Base-by-base conservation (phyloP, 2,888 invertebrate species). In the Formica aserva region DNA sequence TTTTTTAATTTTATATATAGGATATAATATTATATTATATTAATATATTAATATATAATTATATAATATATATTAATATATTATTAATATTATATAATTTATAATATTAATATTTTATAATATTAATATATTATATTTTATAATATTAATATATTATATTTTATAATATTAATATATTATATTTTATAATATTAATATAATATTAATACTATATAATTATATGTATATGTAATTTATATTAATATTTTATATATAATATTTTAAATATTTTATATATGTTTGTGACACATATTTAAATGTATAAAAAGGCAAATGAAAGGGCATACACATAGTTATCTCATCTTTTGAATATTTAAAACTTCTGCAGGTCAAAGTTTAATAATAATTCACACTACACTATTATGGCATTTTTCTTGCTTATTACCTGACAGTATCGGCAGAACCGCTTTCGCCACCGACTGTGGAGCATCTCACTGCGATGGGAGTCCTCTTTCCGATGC, bases 361-460 rank as follows among this genome's bases (percentile, higher is more conserved):
- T 69, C 38, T 35, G 45, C 26, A 35, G 18, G 4, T 80, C 29
- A 60, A 0, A 57, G 13, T 69, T 45, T 18, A 69, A 45, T 71
- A 60, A 45, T 55, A 48, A 62, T 18, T 22, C 3, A 60, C 18
- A 15, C 3, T n/a, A 5, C 3, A 38, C 38, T 35, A 57, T 41
- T 41, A 2, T n/a, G 11, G 15, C n/a, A 66, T 60, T 71, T 71
- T 71, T 2, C 18, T 3, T 80, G 62, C 62, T 45, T 82, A 83
- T 94, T 93, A 94, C 94, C 94, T 94, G 0, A 97, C 98, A 13
- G 98, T 98, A 94, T 98, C 99, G 35, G 98, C 98, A 5, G 98
- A 98, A 0, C 99, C 99, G 91, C 97, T 97, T 95, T 99, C 98
- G 11, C 98, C 98, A 72, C 97, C 98, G 0, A 98, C 98, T 22